Evolutionary conservation across 2,888 invertebrate species (phyloP).

Genomic region (Caenorhabditis doughertyi): DNA sequence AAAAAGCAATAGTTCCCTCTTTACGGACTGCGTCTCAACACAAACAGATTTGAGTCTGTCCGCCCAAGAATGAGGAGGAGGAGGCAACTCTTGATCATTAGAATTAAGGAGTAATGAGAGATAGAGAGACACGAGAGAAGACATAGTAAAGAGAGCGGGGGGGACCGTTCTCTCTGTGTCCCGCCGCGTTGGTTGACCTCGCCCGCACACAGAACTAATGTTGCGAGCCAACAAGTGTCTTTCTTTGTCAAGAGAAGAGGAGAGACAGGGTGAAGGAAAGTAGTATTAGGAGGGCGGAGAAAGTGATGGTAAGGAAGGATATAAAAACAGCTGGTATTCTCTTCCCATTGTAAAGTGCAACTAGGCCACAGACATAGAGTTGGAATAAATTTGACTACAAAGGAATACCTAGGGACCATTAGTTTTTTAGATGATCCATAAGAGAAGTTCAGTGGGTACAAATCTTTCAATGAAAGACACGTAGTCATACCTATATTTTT

Average conservation of each 20-base stretch:
- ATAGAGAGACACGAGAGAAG: neutral
- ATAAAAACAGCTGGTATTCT: neutral
- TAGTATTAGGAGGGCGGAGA: neutral
- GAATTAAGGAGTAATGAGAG: neutral
- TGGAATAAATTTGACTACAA: no score
- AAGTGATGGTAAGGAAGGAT: neutral
- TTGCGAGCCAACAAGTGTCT: neutral
- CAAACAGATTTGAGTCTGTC: neutral
- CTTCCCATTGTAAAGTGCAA: neutral
- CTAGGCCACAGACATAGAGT: neutral
- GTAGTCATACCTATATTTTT: no score
- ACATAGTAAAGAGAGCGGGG: no score
- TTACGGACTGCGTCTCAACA: neutral
- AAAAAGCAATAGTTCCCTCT: neutral
- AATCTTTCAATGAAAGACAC: no score
- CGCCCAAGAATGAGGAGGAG: neutral
- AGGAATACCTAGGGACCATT: no score
- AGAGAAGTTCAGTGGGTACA: no score
- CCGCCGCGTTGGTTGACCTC: conserved; percentile 4
- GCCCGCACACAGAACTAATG: neutral
- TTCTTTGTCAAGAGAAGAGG: neutral
- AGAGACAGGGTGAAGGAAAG: no score
- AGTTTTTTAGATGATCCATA: no score
- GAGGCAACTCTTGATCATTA: neutral
- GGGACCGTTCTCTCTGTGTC: neutral